A percentile compares a stretch with the other conserved stretches of the same genome.
phyloP scores from a whole-genome alignment of 2,113 vertebrate species.

The Mormoops blainvillei region DNA sequence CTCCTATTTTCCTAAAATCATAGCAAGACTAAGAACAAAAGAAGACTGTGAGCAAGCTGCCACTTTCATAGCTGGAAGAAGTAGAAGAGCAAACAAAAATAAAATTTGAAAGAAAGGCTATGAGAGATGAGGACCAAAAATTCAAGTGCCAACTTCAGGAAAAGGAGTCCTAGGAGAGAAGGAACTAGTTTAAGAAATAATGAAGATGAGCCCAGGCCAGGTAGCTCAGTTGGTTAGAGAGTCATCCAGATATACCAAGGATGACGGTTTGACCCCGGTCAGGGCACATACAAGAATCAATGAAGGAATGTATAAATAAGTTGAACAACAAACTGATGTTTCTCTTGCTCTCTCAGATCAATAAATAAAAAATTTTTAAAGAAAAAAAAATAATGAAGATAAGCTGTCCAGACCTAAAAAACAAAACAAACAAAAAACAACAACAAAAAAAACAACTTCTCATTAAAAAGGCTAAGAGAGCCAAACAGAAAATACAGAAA shows the following conservation, averaged over 20 bases:
- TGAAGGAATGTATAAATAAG: too few relatives aligned
- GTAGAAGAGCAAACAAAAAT: not conserved
- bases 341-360: too few relatives aligned
- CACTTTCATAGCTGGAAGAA: not conserved
- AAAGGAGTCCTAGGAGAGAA: not conserved
- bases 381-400: too few relatives aligned
- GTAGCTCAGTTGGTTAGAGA: too few relatives aligned
- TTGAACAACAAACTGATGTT: too few relatives aligned
- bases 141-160: not conserved
- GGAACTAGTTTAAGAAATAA: not conserved
- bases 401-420: not conserved
- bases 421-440: too few relatives aligned
- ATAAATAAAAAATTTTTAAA: too few relatives aligned
- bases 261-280: too few relatives aligned
- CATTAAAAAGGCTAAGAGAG: not conserved
- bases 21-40: not conserved
- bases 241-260: too few relatives aligned
- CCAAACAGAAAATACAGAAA: not conserved
- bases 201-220: not conserved
- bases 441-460: too few relatives aligned
- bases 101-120: not conserved
- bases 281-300: too few relatives aligned
- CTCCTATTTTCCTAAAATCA: not conserved
- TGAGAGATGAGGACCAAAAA: not conserved
- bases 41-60: not conserved